phyloP scores from a whole-genome alignment of 2,113 vertebrate species.

The Alectura lathami region DNA sequence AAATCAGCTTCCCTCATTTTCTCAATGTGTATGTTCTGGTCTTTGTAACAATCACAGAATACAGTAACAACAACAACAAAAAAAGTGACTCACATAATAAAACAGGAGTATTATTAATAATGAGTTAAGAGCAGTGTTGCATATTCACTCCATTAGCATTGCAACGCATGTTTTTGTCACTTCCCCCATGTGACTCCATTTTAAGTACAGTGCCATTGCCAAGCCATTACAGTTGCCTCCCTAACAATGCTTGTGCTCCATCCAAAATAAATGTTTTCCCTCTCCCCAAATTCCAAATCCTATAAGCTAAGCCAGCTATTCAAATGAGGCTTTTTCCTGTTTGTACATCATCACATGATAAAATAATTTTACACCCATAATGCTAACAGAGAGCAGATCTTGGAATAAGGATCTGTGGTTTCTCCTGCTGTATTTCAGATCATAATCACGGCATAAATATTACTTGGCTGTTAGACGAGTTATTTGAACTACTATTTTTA shows the following conservation, averaged over 20 bases:
- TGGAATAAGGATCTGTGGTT: neutral
- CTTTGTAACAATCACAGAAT: neutral
- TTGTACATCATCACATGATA: neutral
- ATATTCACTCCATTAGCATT: neutral
- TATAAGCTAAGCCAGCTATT: neutral
- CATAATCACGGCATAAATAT: neutral
- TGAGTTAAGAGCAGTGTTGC: neutral
- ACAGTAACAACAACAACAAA: neutral
- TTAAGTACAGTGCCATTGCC: neutral
- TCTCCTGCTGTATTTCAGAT: neutral
- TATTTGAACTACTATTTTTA: conserved; percentile 42
- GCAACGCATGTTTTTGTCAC: neutral
- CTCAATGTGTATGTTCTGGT: neutral
- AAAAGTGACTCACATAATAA: neutral
- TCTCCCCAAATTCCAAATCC: neutral
- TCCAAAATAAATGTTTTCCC: neutral
- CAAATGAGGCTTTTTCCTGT: neutral
- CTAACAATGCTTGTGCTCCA: neutral
- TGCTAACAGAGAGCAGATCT: neutral
- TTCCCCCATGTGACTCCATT: neutral
- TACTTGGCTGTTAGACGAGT: neutral
- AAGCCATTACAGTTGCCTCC: neutral
- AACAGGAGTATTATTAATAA: neutral
- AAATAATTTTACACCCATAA: neutral
- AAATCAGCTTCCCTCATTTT: neutral